Evolutionary conservation across 2,888 invertebrate genomes (phyloP).

Genomic region (Nowickia ferox): DNA sequence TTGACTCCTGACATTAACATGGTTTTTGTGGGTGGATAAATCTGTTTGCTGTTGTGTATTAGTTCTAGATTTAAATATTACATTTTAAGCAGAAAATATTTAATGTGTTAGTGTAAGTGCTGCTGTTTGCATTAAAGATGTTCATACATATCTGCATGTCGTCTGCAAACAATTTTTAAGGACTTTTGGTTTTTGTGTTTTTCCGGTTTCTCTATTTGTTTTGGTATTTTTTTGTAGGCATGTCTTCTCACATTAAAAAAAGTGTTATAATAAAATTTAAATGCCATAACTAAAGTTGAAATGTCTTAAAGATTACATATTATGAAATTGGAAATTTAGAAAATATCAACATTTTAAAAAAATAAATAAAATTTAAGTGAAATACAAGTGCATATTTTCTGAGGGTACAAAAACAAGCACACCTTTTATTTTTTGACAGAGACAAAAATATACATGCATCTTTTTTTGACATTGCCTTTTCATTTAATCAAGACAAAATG

Average conservation of each 20-base stretch:
- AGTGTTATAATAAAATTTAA: conserved; percentile 4
- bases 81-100: conserved; percentile 25
- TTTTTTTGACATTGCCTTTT: too few species aligned
- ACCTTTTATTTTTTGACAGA: too few species aligned
- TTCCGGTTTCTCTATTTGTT: conserved; percentile 19
- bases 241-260: not conserved
- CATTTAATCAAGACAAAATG: too few species aligned
- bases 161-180: conserved; percentile 50
- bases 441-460: too few species aligned
- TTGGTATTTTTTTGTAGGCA: not conserved
- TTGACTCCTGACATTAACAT: conserved; percentile 69
- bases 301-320: too few species aligned
- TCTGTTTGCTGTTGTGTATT: conserved; percentile 36
- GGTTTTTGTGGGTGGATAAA: conserved; percentile 53
- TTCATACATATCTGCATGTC: conserved; percentile 4
- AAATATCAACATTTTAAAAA: too few species aligned
- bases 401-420: too few species aligned
- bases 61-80: conserved; percentile 32
- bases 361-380: too few species aligned
- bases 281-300: not conserved
- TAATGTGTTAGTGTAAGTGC: conserved; percentile 27
- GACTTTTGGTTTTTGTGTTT: conserved; percentile 56
- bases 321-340: too few species aligned
- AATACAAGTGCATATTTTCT: too few species aligned
- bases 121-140: conserved; percentile 27